These are phyloP conservation scores for Enteromius radiatus DNA, from an alignment of 2,797 vertebrate genomes.

Conservation along the genomic window DNA sequence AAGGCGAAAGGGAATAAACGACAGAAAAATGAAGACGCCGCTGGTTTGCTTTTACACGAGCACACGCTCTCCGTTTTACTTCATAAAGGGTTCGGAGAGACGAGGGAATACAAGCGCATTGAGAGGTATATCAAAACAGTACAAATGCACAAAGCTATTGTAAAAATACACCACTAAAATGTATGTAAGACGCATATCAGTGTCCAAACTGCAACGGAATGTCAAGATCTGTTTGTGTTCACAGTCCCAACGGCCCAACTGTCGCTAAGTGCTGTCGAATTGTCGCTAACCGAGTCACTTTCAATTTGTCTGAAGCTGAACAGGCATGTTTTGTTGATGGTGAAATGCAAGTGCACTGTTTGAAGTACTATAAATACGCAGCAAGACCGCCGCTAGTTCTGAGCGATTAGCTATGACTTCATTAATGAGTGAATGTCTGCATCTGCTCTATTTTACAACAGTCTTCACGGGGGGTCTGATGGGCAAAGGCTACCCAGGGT, in stretches of 20 bases:
- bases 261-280: constrained; percentile 24
- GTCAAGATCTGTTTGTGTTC: constrained; percentile 36
- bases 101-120: constrained; percentile 33
- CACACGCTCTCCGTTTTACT: constrained; percentile 4
- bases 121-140: constrained; percentile 56
- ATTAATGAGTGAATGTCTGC: constrained; percentile 20
- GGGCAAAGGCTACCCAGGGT: constrained; percentile 62
- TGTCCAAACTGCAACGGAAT: constrained; percentile 47
- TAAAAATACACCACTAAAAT: constrained; percentile 47
- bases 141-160: constrained; percentile 56
- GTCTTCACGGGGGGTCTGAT: constrained; percentile 57
- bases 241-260: constrained; percentile 9
- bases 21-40: constrained; percentile 41
- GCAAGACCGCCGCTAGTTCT: constrained; percentile 21
- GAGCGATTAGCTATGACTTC: constrained; percentile 40
- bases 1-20: constrained; percentile 22
- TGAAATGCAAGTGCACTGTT: constrained; percentile 30
- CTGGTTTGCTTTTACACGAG: constrained; percentile 15
- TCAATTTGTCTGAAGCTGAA: constrained; percentile 1
- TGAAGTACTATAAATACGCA: constrained; percentile 37
- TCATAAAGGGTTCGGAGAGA: constrained; percentile 32
- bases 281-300: neutral
- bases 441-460: constrained; percentile 37
- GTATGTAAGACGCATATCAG: constrained; percentile 28
- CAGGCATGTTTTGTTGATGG: constrained; percentile 8